Evolutionary conservation across 92 coral and sea anemone species (phyloP).

Genomic region (Palythoa caribaeorum): DNA sequence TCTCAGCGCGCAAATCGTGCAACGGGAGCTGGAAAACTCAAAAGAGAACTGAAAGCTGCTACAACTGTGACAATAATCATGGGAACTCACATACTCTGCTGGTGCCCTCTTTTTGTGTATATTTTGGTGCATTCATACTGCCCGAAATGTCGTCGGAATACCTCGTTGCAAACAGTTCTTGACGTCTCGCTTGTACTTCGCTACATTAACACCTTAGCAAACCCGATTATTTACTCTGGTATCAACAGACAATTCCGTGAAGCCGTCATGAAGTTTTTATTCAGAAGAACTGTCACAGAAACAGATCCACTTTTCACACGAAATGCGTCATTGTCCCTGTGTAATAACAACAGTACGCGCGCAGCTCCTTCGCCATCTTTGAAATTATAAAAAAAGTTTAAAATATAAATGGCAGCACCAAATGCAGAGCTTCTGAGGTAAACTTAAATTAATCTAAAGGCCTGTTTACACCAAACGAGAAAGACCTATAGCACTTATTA

Average conservation of each 20-base stretch:
- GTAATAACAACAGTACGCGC: conserved; percentile 13
- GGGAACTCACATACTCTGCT: conserved; percentile 87
- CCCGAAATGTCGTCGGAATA: conserved; percentile 45
- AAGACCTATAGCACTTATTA: too few relatives aligned
- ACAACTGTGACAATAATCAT: conserved; percentile 90
- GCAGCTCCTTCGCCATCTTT: conserved; percentile 20
- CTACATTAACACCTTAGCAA: conserved; percentile 79
- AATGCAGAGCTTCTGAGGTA: neutral
- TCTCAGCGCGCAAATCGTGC: conserved; percentile 39
- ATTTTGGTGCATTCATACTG: conserved; percentile 70
- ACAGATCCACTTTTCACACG: conserved; percentile 28
- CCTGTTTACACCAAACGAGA: too few relatives aligned
- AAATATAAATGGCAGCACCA: neutral
- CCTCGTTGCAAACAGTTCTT: conserved; percentile 37
- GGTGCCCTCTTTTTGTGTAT: conserved; percentile 89
- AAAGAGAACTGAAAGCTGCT: conserved; percentile 90
- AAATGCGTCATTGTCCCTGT: conserved; percentile 15
- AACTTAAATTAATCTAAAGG: too few relatives aligned
- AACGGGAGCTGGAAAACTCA: conserved; percentile 45
- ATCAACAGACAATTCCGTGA: conserved; percentile 92
- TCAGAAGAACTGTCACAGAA: conserved; percentile 4
- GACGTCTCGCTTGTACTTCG: conserved; percentile 75
- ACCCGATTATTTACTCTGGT: conserved; percentile 91
- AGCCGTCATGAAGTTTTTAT: conserved; percentile 64
- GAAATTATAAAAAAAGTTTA: neutral